These are phyloP conservation scores for Gadopsis bispinosus DNA, from an alignment of 2,797 vertebrate species.

Conservation along the genomic window DNA sequence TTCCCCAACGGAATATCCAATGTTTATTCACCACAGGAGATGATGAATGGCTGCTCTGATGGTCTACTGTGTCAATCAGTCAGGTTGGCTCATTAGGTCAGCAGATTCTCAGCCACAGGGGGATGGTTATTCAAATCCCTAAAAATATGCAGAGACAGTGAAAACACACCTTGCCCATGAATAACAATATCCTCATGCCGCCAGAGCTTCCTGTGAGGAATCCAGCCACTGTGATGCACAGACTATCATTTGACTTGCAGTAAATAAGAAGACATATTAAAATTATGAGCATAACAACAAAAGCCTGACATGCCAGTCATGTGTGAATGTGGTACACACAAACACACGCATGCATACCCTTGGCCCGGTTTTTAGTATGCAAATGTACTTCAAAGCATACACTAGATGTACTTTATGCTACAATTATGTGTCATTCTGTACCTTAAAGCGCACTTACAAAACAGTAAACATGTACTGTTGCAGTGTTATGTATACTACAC, in stretches of 20 bases:
- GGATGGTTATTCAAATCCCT: conserved; percentile 75
- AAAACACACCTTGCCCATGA: conserved; percentile 72
- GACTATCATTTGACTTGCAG: conserved; percentile 35
- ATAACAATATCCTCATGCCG: conserved; percentile 66
- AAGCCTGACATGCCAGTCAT: conserved; percentile 11
- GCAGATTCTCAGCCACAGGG: conserved; percentile 71
- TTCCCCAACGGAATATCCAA: conserved; percentile 35
- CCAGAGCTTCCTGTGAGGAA: conserved; percentile 44
- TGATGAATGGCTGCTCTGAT: conserved; percentile 67
- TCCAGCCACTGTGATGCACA: conserved; percentile 19
- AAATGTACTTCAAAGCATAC: neutral
- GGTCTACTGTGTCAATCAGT: conserved; percentile 74
- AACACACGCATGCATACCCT: neutral
- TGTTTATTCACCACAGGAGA: conserved; percentile 68
- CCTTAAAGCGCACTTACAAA: neutral
- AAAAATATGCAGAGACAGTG: conserved; percentile 73
- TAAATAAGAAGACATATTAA: conserved; percentile 51
- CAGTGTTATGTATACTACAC: neutral
- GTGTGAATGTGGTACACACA: neutral
- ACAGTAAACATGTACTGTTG: neutral
- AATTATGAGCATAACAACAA: conserved; percentile 18
- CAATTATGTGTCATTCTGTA: neutral
- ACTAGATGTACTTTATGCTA: too few relatives aligned
- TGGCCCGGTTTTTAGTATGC: neutral
- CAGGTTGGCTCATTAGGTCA: conserved; percentile 77